Evolutionary conservation across 35 echinoderm and acorn worm species (phyloP).

Genomic region (Chiridota heheva): DNA sequence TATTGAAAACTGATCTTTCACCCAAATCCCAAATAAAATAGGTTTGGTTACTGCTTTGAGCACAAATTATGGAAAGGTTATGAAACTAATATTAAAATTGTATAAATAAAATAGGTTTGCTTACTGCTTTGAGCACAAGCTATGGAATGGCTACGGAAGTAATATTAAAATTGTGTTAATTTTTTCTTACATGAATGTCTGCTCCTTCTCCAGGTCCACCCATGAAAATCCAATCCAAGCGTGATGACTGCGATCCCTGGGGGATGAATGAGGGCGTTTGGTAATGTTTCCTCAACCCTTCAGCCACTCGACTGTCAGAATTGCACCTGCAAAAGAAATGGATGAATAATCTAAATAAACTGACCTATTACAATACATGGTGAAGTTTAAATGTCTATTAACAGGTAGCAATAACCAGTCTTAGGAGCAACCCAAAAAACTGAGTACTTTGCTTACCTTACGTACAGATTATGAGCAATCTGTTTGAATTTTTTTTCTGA

Average conservation of each 20-base stretch:
- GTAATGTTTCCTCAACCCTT: conserved; percentile 56
- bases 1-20: too few species aligned
- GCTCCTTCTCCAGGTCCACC: conserved; percentile 78
- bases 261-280: conserved; percentile 76
- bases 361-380: too few species aligned
- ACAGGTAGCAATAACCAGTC: neutral
- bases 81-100: too few species aligned
- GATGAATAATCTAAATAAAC: neutral
- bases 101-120: neutral
- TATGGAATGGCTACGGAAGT: neutral
- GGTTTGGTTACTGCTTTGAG: too few species aligned
- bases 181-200: conserved; percentile 85
- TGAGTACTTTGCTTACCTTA: neutral
- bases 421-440: too few species aligned
- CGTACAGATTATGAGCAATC: neutral
- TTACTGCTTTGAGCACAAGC: neutral
- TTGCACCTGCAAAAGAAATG: conserved; percentile 69
- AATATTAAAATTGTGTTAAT: neutral
- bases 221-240: conserved; percentile 83
- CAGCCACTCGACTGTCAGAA: conserved; percentile 52
- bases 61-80: too few species aligned
- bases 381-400: neutral
- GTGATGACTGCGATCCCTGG: conserved; percentile 51
- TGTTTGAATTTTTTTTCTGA: too few species aligned
- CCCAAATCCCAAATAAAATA: too few species aligned